Base-by-base conservation (phyloP, 1,140 invertebrate species). In the Nebria ingens region DNA sequence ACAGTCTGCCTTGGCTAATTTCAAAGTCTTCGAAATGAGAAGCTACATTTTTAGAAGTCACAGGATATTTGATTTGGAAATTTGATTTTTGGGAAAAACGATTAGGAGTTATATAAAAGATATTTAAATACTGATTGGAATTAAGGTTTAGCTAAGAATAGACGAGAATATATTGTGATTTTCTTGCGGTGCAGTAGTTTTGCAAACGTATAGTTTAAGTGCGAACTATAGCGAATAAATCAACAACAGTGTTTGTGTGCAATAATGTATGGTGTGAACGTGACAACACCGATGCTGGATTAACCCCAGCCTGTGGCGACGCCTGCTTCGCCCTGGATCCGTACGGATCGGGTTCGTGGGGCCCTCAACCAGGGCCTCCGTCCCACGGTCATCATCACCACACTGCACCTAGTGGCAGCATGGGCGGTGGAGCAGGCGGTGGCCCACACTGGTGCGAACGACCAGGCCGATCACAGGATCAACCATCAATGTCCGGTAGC, bases 261-360 rank as follows among this genome's bases (percentile, higher is more conserved):
- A 45, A 45, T 17, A 45, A 45, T 17, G 40, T 45, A 17, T 45
- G 40, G 40, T 45, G 40, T 17, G 40, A 45, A 4, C 3, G 40
- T 45, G 40, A 45, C 6, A 3, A 4, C 3, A 3, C 40, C 6
- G 40, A 45, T 45, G 17, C 3, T 6, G 40, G 40, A 6, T 45
- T 45, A 45, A 45, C 40, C 9, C 25, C 6, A 34, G 9, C 40
- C 17, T 11, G 3, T 17, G 40, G 40, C 15, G 40, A 17, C 3
- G 3, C 40, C 9, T 55, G 54, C 21, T 38, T 40, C 25, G 45
- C 51, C 62, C 68, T 70, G 68, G 68, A 70, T 69, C 67, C 68
- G 52, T 69, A 68, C 64, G 65, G 62, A 54, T 61, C 61, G 51
- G 61, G 59, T 54, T 64, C 66, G 62, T 67, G 66, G 65, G 56